These are phyloP conservation scores for Mycetomoellerius zeteki DNA, from an alignment of 1,140 invertebrate genomes.

Conservation along the genomic window DNA sequence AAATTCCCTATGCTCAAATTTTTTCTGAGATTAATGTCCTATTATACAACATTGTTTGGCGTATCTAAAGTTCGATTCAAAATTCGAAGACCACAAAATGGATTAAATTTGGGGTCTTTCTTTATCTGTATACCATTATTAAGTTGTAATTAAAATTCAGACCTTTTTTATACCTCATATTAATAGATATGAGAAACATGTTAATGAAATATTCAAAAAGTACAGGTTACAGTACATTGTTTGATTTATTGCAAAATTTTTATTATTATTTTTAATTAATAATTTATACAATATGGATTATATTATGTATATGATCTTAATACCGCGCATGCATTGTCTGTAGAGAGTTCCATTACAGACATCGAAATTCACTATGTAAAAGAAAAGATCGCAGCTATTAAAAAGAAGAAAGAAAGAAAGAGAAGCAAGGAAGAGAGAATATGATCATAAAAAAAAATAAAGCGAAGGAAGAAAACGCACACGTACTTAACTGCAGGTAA, in stretches of 20 bases:
- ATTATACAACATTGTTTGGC: too few relatives aligned
- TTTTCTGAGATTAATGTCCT: too few relatives aligned
- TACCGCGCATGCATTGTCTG: background rate
- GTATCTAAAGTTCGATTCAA: too few relatives aligned
- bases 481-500: conserved; percentile 60
- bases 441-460: background rate
- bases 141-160: conserved; percentile 33
- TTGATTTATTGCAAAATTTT: background rate
- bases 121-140: background rate
- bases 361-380: conserved; percentile 23
- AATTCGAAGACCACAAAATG: too few relatives aligned
- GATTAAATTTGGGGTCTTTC: too few relatives aligned
- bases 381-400: background rate
- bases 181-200: background rate
- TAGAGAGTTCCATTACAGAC: background rate
- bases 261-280: conserved; percentile 20
- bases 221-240: too few relatives aligned
- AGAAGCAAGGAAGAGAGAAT: background rate
- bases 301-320: background rate
- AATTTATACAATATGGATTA: background rate
- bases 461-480: conserved; percentile 4
- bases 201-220: background rate
- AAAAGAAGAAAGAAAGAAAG: background rate
- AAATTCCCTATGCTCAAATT: too few relatives aligned
- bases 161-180: background rate